These are phyloP conservation scores for Hydriomena furcata DNA, from an alignment of 2,888 invertebrate species.

Conservation along the genomic window DNA sequence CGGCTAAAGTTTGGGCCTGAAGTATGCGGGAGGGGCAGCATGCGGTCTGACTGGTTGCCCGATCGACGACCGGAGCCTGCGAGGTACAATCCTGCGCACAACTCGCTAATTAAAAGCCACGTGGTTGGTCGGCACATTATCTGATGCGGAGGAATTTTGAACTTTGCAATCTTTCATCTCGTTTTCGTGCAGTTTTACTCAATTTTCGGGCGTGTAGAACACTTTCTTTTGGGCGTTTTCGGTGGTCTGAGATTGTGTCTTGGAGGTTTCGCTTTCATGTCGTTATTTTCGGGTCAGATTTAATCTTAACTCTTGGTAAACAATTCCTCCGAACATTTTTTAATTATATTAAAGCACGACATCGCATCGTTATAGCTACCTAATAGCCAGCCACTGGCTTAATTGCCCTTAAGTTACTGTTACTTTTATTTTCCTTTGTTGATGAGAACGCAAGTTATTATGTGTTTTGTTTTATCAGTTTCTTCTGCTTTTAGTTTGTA, in stretches of 20 bases:
- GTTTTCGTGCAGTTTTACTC: slow-evolving; percentile 16
- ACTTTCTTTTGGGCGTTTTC: slow-evolving; percentile 20
- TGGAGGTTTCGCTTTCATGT: slow-evolving; percentile 10
- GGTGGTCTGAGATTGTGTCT: slow-evolving; percentile 4
- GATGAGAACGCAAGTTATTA: too few relatives aligned
- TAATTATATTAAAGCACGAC: not conserved
- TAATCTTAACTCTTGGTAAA: not conserved
- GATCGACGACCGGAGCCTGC: slow-evolving; percentile 81
- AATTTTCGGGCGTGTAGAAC: slow-evolving; percentile 24
- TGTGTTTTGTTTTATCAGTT: too few relatives aligned
- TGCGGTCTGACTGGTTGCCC: slow-evolving; percentile 80
- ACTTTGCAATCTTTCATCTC: slow-evolving; percentile 39
- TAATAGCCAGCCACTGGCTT: too few relatives aligned
- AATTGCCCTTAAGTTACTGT: too few relatives aligned
- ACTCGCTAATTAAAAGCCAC: slow-evolving; percentile 61
- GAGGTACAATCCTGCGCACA: slow-evolving; percentile 61
- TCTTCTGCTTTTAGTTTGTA: too few relatives aligned
- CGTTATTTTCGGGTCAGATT: not conserved
- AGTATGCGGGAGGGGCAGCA: slow-evolving; percentile 60
- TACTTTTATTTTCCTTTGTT: too few relatives aligned
- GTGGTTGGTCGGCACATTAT: slow-evolving; percentile 48
- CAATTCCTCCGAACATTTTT: not conserved
- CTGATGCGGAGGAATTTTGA: slow-evolving; percentile 46
- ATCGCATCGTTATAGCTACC: not conserved
- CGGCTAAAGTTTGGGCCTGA: slow-evolving; percentile 61